A percentile compares a stretch with the other conserved stretches of the same genome.
phyloP scores from a whole-genome alignment of 1,140 invertebrate species.

The Drosophila kurseongensis region DNA sequence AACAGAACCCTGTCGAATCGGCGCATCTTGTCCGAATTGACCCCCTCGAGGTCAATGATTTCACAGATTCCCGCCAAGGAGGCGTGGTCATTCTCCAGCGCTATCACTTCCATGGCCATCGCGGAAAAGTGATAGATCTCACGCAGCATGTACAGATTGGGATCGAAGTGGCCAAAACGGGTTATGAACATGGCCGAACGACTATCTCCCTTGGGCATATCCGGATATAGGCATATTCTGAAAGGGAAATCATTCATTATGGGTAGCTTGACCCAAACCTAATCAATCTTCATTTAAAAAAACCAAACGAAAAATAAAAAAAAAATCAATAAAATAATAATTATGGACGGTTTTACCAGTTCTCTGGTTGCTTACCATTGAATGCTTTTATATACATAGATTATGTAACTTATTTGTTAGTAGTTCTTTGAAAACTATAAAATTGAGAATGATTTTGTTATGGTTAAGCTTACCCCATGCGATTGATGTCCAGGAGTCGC shows the following conservation, averaged over 20 bases:
- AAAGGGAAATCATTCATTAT: not conserved
- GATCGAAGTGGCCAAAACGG: slow-evolving; percentile 85
- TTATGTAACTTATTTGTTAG: too few species aligned
- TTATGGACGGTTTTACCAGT: too few species aligned
- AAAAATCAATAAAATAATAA: too few species aligned
- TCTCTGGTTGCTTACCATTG: too few species aligned
- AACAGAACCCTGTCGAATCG: slow-evolving; percentile 85
- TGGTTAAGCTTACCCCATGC: slow-evolving; percentile 84
- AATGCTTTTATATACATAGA: too few species aligned
- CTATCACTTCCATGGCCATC: slow-evolving; percentile 85
- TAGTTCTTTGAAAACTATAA: too few species aligned
- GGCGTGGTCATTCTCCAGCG: slow-evolving; percentile 84
- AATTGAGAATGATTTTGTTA: too few species aligned
- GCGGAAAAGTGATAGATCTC: slow-evolving; percentile 84
- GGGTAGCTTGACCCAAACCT: too few species aligned
- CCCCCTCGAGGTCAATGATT: slow-evolving; percentile 85
- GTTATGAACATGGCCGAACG: slow-evolving; percentile 85
- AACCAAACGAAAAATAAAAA: too few species aligned
- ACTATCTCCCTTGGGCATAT: slow-evolving; percentile 80
- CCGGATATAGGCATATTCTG: slow-evolving; percentile 72
- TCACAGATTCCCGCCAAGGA: slow-evolving; percentile 84
- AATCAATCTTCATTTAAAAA: too few species aligned
- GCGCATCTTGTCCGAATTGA: slow-evolving; percentile 84
- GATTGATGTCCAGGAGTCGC: slow-evolving; percentile 85
- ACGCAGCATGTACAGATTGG: slow-evolving; percentile 82